Evolutionary conservation across 2,888 invertebrate genomes (phyloP).

Genomic region (Metacarcinus magister): DNA sequence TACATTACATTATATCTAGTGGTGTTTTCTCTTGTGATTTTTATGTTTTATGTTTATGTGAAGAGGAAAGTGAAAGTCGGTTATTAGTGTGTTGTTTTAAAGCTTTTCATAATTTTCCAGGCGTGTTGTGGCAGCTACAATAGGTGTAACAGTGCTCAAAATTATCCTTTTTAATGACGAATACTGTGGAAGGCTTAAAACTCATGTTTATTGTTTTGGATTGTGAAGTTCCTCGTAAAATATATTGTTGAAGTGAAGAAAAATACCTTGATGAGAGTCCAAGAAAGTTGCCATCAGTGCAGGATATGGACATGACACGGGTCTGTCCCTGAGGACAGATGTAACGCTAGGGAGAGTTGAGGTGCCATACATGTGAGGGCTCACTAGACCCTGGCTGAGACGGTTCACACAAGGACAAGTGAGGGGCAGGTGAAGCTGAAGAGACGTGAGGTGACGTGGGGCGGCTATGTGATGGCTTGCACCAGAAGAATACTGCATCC

Average conservation of each 20-base stretch:
- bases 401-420: conserved; percentile 45
- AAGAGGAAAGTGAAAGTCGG: no score
- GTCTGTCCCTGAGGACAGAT: conserved; percentile 65
- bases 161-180: conserved; percentile 64
- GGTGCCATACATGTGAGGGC: conserved; percentile 65
- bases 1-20: no score
- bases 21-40: no score
- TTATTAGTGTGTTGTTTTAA: background rate
- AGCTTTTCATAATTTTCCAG: conserved; percentile 27
- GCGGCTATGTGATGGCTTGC: conserved; percentile 69
- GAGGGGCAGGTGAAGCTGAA: conserved; percentile 61
- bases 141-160: conserved; percentile 66
- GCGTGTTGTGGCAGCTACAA: background rate
- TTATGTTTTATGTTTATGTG: no score
- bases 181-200: conserved; percentile 64
- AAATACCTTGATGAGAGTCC: conserved; percentile 67
- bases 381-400: conserved; percentile 56
- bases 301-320: conserved; percentile 76
- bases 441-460: background rate
- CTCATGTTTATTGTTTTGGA: conserved; percentile 59
- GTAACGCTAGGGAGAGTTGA: conserved; percentile 59
- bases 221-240: conserved; percentile 58
- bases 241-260: conserved; percentile 46
- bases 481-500: conserved; percentile 62
- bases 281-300: conserved; percentile 29